Evolutionary conservation across 2,797 vertebrate species (phyloP).

Genomic region (Ataeniobius toweri): DNA sequence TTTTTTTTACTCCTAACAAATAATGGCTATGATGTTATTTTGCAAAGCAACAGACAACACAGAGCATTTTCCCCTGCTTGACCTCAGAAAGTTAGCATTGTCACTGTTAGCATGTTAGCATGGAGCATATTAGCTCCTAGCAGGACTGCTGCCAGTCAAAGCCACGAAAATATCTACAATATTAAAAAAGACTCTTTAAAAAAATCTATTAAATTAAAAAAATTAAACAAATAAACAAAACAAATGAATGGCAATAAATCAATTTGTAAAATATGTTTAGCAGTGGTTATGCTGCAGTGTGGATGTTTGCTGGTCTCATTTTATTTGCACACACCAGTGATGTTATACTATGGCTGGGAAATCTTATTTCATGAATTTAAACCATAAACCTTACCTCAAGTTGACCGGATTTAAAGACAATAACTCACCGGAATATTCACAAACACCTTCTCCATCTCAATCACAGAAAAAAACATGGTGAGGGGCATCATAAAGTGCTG

Average conservation of each 20-base stretch:
- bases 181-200: not conserved
- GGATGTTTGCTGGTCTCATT: not conserved
- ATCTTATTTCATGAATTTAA: not conserved
- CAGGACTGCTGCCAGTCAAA: not conserved
- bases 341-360: not conserved
- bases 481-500: conserved; percentile 97
- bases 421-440: conserved; percentile 94
- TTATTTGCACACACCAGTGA: too few species aligned
- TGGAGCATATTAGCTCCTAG: not conserved
- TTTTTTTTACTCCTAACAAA: not conserved
- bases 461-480: conserved; percentile 84
- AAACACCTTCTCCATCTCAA: conserved; percentile 91
- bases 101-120: not conserved
- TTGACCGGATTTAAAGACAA: conserved; percentile 13
- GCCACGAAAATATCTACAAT: not conserved
- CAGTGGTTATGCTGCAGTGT: not conserved
- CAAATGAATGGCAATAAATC: not conserved
- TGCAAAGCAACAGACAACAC: not conserved
- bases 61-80: not conserved
- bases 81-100: not conserved
- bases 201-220: not conserved
- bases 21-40: not conserved
- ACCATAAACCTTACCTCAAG: not conserved
- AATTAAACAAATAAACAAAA: not conserved
- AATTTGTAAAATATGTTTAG: not conserved